Evolutionary conservation across 2,888 invertebrate species (phyloP).

Genomic region (Andrena trimmerana): DNA sequence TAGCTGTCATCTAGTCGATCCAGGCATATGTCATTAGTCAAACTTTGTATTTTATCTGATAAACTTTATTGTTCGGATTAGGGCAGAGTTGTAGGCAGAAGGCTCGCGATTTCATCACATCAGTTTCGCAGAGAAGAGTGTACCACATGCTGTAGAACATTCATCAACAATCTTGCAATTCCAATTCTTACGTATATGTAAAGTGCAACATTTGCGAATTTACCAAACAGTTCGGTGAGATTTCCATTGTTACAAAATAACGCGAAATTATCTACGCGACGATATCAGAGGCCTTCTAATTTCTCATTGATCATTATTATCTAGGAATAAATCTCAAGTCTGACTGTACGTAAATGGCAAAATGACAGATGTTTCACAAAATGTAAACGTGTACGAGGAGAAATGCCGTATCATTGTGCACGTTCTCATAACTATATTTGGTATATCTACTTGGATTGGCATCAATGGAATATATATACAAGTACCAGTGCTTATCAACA

Average conservation of each 20-base stretch:
- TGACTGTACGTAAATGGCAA: constrained; percentile 15
- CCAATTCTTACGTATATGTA: neutral
- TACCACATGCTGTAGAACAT: constrained; percentile 16
- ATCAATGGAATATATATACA: constrained; percentile 95
- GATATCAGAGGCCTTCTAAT: neutral
- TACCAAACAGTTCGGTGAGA: constrained; percentile 34
- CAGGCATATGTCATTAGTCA: constrained; percentile 15
- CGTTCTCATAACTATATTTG: constrained; percentile 90
- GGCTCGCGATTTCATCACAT: constrained; percentile 20
- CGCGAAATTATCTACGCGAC: neutral
- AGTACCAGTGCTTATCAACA: constrained; percentile 91
- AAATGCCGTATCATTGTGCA: constrained; percentile 86
- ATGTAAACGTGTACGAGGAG: constrained; percentile 1
- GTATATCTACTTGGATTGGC: constrained; percentile 93
- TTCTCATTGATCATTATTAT: constrained; percentile 29
- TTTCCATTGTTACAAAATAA: neutral
- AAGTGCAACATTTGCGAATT: neutral
- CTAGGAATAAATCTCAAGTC: neutral
- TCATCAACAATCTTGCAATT: constrained; percentile 4
- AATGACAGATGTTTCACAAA: constrained; percentile 32
- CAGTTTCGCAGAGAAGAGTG: constrained; percentile 39
- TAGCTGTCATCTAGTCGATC: constrained; percentile 23
- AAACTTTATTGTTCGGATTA: constrained; percentile 65
- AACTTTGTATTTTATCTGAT: constrained; percentile 63
- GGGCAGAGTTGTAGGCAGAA: constrained; percentile 22